These are phyloP conservation scores for Euura lappo DNA, from an alignment of 1,140 invertebrate species.

Conservation along the genomic window DNA sequence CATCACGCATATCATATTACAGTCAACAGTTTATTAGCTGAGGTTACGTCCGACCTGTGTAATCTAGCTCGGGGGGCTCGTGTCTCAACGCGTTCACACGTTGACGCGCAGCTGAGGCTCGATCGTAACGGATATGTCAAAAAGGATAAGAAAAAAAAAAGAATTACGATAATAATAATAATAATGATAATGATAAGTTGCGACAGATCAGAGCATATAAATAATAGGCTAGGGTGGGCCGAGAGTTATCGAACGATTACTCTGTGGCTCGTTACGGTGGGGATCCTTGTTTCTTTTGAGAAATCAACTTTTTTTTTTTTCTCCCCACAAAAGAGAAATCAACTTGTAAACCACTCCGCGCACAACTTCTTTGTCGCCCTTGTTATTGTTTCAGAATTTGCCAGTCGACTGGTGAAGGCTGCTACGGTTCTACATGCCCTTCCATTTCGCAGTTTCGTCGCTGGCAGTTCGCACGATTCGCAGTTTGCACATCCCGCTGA, in stretches of 20 bases:
- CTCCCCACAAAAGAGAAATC: too few relatives aligned
- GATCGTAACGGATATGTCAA: not conserved
- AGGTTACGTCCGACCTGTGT: not conserved
- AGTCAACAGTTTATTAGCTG: not conserved
- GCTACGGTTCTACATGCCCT: slow-evolving; percentile 1
- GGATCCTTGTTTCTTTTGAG: not conserved
- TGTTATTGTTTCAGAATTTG: not conserved
- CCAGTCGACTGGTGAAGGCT: not conserved
- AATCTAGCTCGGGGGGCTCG: too few relatives aligned
- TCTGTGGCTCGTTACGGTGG: not conserved
- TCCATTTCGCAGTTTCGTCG: not conserved
- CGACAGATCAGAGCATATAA: not conserved
- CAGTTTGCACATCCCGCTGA: not conserved
- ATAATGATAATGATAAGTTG: too few relatives aligned
- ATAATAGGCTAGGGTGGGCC: not conserved
- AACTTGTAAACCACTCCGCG: not conserved
- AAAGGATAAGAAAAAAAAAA: too few relatives aligned
- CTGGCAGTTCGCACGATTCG: not conserved
- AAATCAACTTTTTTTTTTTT: too few relatives aligned
- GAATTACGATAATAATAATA: too few relatives aligned
- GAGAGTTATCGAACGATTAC: not conserved
- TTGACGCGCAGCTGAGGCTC: too few relatives aligned
- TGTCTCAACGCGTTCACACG: too few relatives aligned
- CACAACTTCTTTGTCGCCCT: not conserved
- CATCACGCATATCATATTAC: not conserved